Evolutionary conservation across 2,797 vertebrate genomes (phyloP).

Genomic region (Sebastes oblongus): DNA sequence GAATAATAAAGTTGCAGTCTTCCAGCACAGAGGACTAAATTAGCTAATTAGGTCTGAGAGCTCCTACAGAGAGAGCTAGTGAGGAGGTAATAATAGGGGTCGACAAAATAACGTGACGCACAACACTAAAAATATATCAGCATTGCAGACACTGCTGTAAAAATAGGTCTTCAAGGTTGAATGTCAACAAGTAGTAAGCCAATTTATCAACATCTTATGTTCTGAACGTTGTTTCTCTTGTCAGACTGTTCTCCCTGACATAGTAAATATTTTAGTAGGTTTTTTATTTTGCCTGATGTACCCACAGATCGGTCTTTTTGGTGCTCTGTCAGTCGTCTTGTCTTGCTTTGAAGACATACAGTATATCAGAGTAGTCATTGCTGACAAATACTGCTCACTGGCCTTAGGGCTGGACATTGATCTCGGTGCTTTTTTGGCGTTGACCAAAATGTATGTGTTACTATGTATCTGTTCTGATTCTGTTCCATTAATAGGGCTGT

Average conservation of each 20-base stretch:
- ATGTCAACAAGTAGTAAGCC: neutral
- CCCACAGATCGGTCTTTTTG: neutral
- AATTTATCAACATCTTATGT: neutral
- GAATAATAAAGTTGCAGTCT: constrained; percentile 36
- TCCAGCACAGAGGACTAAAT: constrained; percentile 8
- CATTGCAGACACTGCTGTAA: neutral
- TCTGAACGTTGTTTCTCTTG: neutral
- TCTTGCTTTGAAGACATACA: neutral
- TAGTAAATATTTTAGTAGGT: constrained; percentile 14
- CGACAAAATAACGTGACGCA: constrained; percentile 1
- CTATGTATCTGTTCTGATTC: neutral
- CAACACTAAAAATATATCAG: neutral
- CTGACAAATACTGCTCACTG: neutral
- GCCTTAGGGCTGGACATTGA: neutral
- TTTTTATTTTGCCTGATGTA: neutral
- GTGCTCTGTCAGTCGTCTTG: neutral
- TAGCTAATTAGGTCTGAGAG: constrained; percentile 44
- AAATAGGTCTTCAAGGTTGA: neutral
- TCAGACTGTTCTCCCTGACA: neutral
- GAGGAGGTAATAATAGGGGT: constrained; percentile 27
- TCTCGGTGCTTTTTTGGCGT: neutral
- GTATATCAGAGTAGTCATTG: neutral
- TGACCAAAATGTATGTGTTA: neutral
- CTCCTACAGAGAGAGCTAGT: constrained; percentile 6
- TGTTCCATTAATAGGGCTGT: too few species aligned